Base-by-base conservation (phyloP, 2,888 invertebrate species). In the Melieria crassipennis region DNA sequence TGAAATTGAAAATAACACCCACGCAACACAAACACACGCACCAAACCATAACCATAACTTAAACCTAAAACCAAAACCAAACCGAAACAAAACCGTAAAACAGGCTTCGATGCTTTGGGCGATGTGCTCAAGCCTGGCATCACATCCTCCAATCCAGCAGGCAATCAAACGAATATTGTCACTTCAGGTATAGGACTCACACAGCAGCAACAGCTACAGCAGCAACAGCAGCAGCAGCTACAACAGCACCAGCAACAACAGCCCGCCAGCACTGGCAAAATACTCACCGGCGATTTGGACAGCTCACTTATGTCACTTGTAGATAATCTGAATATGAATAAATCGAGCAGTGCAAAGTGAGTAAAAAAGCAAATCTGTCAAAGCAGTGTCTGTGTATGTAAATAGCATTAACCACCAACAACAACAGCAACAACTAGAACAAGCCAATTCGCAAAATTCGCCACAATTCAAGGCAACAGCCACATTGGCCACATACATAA, bases 281-380 rank as follows among this genome's bases (percentile, higher is more conserved):
- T 98, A 77, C 89, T 97, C 75, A 95, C 96, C 45, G 96, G 96
- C 70, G 98, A 98, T 87, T 89, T 98, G 86, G 97, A 98, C 86
- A 94, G 96, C 79, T 97, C 96, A 79, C 91, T 98, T 74, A 97
- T 97, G 75, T 94, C 94, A 77, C 89, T 98, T 80, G 98, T 97
- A 75, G 95, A 97, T 88, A 98, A 97, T 88, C 91, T 98, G 80
- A 91, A 92, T 81, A 95, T 96, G 82, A 94, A 94, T 88, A 93
- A 93, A 88, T 92, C 91, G 78, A 84, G 85, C 80, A 85, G 83
- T 81, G 84, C 84, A 84, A 92, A 94, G 94, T 94, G 88, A 91
- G 92, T 90, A 84, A 79, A 75, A 56, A 16, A 58, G 50, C 4
- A 45, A 30, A 30, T 30, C 30, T 30, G 30, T 30, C 30, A 30